Evolutionary conservation across 2,797 vertebrate species (phyloP).

Genomic region (Pempheris klunzingeri): DNA sequence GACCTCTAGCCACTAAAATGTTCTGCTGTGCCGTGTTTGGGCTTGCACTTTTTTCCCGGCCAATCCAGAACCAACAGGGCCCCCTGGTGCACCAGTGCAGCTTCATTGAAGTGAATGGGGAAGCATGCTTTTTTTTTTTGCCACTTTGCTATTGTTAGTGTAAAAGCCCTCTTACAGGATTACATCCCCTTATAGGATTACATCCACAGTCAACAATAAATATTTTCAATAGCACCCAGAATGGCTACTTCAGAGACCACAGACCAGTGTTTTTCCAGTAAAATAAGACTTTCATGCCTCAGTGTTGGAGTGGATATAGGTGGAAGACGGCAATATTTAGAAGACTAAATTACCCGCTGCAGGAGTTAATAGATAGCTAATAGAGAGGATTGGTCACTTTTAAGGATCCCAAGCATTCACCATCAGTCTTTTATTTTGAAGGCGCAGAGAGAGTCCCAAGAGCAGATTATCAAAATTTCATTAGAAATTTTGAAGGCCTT

Average conservation of each 20-base stretch:
- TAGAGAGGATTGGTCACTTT: not conserved
- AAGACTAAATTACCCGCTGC: not conserved
- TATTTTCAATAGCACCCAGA: constrained; percentile 21
- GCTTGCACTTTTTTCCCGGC: not conserved
- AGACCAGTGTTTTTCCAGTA: not conserved
- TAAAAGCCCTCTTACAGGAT: constrained; percentile 44
- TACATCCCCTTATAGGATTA: constrained; percentile 42
- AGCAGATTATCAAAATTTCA: constrained; percentile 6
- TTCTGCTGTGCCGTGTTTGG: not conserved
- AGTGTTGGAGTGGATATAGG: not conserved
- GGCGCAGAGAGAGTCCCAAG: not conserved
- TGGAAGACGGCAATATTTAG: not conserved
- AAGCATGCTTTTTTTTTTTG: constrained; percentile 1
- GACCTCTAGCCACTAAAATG: not conserved
- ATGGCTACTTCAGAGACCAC: constrained; percentile 6
- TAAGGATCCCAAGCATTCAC: not conserved
- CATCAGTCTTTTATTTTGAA: constrained; percentile 3
- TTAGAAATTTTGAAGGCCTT: not conserved
- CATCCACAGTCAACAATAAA: constrained; percentile 23
- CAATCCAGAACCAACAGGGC: not conserved
- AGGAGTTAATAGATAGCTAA: not conserved
- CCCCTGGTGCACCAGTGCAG: not conserved
- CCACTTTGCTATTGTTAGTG: constrained; percentile 5
- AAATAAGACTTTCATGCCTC: not conserved
- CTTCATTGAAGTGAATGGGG: constrained; percentile 17